Percentiles rank a stretch among this genome's conserved stretches.
Conservation (phyloP, 2,888 invertebrate species). For the Diarsia rubi region DNA sequence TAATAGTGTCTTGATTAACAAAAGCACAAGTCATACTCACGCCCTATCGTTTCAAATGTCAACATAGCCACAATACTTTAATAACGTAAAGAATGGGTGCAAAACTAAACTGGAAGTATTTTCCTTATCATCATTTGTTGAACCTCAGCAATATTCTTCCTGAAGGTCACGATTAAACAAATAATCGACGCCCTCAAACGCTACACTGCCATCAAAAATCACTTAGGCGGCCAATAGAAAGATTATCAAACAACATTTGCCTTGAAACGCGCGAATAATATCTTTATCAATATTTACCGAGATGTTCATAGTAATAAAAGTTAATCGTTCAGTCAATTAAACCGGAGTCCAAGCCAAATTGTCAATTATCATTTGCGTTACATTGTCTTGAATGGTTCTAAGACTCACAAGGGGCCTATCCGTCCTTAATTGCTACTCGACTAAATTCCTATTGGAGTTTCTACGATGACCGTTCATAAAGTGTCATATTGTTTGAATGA, state of each 20-base stretch:
- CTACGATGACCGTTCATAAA: slow-evolving; percentile 54
- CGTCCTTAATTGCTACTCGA: slow-evolving; percentile 64
- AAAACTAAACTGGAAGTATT: slow-evolving; percentile 15
- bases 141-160: slow-evolving; percentile 34
- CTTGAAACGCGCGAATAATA: slow-evolving; percentile 71
- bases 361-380: slow-evolving; percentile 74
- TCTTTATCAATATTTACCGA: slow-evolving; percentile 80
- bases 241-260: slow-evolving; percentile 76
- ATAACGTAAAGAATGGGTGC: slow-evolving; percentile 16
- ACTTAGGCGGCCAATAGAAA: slow-evolving; percentile 80
- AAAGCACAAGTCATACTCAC: slow-evolving; percentile 64
- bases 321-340: slow-evolving; percentile 80
- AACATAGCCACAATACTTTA: slow-evolving; percentile 15
- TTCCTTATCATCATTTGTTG: slow-evolving; percentile 33
- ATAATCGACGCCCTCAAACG: slow-evolving; percentile 67
- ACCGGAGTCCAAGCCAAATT: slow-evolving; percentile 71
- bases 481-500: slow-evolving; percentile 53
- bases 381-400: slow-evolving; percentile 72
- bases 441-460: slow-evolving; percentile 56
- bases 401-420: slow-evolving; percentile 61
- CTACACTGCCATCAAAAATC: slow-evolving; percentile 82
- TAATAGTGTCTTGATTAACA: slow-evolving; percentile 63
- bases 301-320: slow-evolving; percentile 76
- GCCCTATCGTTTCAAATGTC: slow-evolving; percentile 24
- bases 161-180: slow-evolving; percentile 51